Percentiles rank a stretch among this genome's conserved stretches.
These are phyloP conservation scores for Lichenostomus cassidix DNA, from an alignment of 2,113 vertebrate genomes.

Conservation along the genomic window DNA sequence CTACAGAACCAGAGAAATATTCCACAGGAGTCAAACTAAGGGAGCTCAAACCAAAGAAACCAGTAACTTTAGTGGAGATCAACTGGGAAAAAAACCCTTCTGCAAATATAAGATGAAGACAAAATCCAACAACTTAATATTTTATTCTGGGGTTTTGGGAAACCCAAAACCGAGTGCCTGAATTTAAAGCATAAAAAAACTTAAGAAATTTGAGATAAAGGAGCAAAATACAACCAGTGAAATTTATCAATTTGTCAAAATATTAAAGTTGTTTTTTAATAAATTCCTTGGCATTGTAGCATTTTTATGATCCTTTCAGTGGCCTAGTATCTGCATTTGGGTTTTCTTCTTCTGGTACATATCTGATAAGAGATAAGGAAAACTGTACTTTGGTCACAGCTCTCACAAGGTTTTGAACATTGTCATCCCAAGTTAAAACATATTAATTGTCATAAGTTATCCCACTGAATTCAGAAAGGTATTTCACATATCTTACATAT, in stretches of 20 bases:
- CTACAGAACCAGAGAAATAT: neutral
- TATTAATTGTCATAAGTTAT: neutral
- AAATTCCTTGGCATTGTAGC: neutral
- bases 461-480: neutral
- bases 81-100: neutral
- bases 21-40: neutral
- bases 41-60: neutral
- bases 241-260: constrained; percentile 23
- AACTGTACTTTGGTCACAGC: neutral
- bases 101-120: neutral
- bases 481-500: neutral
- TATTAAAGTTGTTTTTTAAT: constrained; percentile 5
- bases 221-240: neutral
- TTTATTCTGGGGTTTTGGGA: neutral
- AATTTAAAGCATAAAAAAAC: constrained; percentile 4
- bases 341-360: neutral
- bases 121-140: neutral
- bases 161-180: neutral
- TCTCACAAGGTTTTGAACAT: neutral
- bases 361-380: neutral
- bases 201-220: neutral
- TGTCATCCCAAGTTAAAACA: neutral
- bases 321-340: neutral
- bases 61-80: neutral
- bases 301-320: neutral